A percentile compares a stretch with the other conserved stretches of the same genome.
These are phyloP conservation scores for Leucozona laternaria DNA, from an alignment of 2,888 invertebrate genomes.

Conservation along the genomic window DNA sequence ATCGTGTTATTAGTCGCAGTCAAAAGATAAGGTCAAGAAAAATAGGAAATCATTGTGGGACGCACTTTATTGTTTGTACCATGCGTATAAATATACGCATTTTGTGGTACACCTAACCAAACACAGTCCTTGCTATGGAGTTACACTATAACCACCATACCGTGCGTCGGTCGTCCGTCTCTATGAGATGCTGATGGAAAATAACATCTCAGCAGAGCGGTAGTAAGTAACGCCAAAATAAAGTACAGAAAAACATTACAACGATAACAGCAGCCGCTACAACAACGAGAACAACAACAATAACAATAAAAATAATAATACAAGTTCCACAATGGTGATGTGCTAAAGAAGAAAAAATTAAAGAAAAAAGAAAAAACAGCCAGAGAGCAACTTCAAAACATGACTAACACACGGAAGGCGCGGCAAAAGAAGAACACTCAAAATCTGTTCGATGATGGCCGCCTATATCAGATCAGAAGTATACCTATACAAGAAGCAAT, in stretches of 20 bases:
- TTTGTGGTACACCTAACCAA: constrained; percentile 53
- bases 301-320: constrained; percentile 75
- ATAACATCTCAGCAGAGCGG: constrained; percentile 28
- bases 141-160: constrained; percentile 51
- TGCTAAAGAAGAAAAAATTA: neutral
- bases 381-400: constrained; percentile 49
- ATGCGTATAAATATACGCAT: constrained; percentile 51
- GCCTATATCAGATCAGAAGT: constrained; percentile 23
- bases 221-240: constrained; percentile 30
- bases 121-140: constrained; percentile 11
- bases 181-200: constrained; percentile 21
- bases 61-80: constrained; percentile 76
- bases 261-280: constrained; percentile 35
- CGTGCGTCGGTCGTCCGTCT: neutral
- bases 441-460: neutral
- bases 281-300: constrained; percentile 57
- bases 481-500: constrained; percentile 37
- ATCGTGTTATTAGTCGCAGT: constrained; percentile 77
- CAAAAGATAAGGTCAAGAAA: constrained; percentile 75
- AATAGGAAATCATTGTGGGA: constrained; percentile 77
- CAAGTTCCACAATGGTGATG: constrained; percentile 53
- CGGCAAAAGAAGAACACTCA: constrained; percentile 23
- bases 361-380: constrained; percentile 17
- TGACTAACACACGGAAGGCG: constrained; percentile 66
- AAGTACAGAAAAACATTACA: constrained; percentile 24